These are phyloP conservation scores for Anaspis maculata DNA, from an alignment of 2,888 invertebrate genomes.

Conservation along the genomic window DNA sequence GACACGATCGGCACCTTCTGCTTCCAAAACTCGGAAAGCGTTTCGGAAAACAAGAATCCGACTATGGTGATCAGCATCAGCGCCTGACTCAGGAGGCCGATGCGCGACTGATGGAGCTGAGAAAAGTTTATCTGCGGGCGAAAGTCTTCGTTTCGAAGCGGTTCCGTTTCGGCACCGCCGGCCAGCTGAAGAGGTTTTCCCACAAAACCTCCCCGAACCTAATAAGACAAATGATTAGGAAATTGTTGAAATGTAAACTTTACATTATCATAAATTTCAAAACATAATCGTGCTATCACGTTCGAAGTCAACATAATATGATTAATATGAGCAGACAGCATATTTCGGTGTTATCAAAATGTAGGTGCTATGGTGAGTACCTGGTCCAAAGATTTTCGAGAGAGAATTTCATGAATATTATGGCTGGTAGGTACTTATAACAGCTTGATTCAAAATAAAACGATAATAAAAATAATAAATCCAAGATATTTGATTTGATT, in stretches of 20 bases:
- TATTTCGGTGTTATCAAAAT: too few species aligned
- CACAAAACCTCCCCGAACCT: conserved; percentile 78
- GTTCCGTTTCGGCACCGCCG: conserved; percentile 26
- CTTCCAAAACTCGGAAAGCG: conserved; percentile 88
- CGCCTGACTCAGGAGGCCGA: conserved; percentile 84
- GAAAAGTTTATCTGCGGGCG: conserved; percentile 61
- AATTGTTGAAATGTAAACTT: conserved; percentile 1
- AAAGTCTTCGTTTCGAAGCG: conserved; percentile 24
- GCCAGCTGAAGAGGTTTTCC: conserved; percentile 42
- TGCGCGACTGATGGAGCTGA: conserved; percentile 82
- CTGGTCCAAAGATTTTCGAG: too few species aligned
- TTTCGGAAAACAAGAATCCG: conserved; percentile 84
- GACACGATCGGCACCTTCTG: conserved; percentile 80
- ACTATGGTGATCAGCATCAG: conserved; percentile 84
- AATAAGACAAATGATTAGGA: too few species aligned
- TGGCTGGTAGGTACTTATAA: too few species aligned
- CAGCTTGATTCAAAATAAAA: too few species aligned
- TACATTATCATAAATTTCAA: not conserved
- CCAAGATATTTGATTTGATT: too few species aligned
- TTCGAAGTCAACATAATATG: too few species aligned
- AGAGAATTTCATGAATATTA: too few species aligned
- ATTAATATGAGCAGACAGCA: too few species aligned
- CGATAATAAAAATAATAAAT: too few species aligned
- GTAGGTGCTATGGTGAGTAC: too few species aligned
- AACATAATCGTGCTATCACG: too few species aligned